These are phyloP conservation scores for Melanotaenia pygmaea DNA, from an alignment of 2,797 vertebrate genomes.

Conservation along the genomic window DNA sequence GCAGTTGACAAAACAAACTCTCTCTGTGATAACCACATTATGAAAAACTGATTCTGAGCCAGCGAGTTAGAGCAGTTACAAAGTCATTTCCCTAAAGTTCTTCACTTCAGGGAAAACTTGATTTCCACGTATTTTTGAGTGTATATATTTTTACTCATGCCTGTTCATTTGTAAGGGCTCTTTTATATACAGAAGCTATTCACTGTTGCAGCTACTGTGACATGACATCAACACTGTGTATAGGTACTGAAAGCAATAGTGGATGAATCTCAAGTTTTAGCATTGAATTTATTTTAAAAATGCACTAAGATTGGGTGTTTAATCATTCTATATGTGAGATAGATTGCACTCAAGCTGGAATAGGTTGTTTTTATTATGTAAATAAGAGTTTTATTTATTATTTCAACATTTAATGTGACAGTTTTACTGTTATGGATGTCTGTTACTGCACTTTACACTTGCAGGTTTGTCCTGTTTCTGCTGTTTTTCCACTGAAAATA, in stretches of 20 bases:
- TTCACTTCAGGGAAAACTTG: conserved; percentile 12
- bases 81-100: conserved; percentile 27
- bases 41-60: conserved; percentile 50
- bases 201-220: conserved; percentile 45
- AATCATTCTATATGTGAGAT: conserved; percentile 24
- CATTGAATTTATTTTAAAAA: conserved; percentile 21
- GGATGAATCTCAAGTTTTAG: conserved; percentile 14
- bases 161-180: conserved; percentile 47
- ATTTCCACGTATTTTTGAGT: not conserved
- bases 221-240: conserved; percentile 43
- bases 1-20: conserved; percentile 18
- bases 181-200: conserved; percentile 25
- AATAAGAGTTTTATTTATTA: conserved; percentile 60
- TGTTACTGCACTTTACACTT: conserved; percentile 72
- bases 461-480: conserved; percentile 39
- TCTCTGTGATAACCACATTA: conserved; percentile 6
- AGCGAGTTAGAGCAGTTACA: conserved; percentile 44
- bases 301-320: conserved; percentile 23
- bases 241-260: conserved; percentile 36
- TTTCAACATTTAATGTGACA: conserved; percentile 30
- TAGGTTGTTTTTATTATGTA: conserved; percentile 36
- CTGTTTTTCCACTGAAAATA: conserved; percentile 62
- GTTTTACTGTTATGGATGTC: conserved; percentile 25
- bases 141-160: conserved; percentile 33
- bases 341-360: conserved; percentile 17